Conservation (phyloP, 2,797 vertebrate genomes). For the Neoniphon sammara region DNA sequence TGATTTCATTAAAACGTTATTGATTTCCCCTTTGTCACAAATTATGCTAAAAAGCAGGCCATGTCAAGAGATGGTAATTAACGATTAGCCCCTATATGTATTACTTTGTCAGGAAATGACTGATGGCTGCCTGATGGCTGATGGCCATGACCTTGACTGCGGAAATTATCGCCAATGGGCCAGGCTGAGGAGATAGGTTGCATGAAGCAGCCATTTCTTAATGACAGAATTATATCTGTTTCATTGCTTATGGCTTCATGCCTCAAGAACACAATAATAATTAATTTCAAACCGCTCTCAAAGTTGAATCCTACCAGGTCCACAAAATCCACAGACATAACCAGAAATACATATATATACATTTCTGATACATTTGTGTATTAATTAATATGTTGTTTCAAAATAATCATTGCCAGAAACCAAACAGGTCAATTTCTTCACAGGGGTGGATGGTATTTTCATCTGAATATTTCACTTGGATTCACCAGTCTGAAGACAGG, state of each 20-base stretch:
- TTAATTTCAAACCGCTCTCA: slow-evolving; percentile 48
- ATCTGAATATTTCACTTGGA: slow-evolving; percentile 37
- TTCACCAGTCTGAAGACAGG: slow-evolving; percentile 40
- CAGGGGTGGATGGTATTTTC: slow-evolving; percentile 25
- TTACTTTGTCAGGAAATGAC: slow-evolving; percentile 70
- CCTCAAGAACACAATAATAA: slow-evolving; percentile 48
- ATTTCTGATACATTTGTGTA: slow-evolving; percentile 13
- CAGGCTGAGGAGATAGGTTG: slow-evolving; percentile 65
- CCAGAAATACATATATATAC: slow-evolving; percentile 8
- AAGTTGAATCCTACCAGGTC: slow-evolving; percentile 30
- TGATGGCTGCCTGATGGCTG: slow-evolving; percentile 72
- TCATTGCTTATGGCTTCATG: slow-evolving; percentile 55
- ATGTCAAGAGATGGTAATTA: slow-evolving; percentile 70
- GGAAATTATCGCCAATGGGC: slow-evolving; percentile 56
- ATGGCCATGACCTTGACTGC: slow-evolving; percentile 73
- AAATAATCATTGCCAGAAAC: slow-evolving; percentile 8
- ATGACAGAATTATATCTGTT: slow-evolving; percentile 63
- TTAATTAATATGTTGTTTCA: neutral
- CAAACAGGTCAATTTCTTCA: slow-evolving; percentile 27
- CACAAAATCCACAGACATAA: neutral
- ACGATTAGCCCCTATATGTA: slow-evolving; percentile 72
- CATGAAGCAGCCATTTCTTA: slow-evolving; percentile 63
- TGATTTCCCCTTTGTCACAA: slow-evolving; percentile 74
- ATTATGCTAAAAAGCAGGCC: slow-evolving; percentile 68
- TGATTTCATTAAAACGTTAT: slow-evolving; percentile 75